Evolutionary conservation across 2,113 vertebrate genomes (phyloP).

Genomic region (Oenanthe melanoleuca): DNA sequence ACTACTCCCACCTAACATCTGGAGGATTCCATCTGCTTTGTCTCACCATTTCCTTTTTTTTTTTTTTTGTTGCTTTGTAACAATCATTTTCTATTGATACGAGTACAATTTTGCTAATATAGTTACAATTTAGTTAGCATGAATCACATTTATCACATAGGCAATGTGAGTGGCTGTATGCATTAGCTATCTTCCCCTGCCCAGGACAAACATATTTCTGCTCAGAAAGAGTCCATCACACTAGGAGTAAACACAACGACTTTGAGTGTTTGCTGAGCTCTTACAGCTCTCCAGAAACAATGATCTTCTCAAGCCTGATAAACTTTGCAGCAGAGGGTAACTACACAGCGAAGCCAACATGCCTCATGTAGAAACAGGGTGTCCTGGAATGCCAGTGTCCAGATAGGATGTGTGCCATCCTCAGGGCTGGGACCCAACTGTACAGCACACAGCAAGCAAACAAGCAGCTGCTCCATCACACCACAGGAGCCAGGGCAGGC

Average conservation of each 20-base stretch:
- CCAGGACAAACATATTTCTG: background rate
- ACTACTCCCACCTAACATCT: no score
- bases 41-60: no score
- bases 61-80: no score
- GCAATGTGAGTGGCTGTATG: background rate
- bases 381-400: fast-evolving
- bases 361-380: fast-evolving
- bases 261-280: background rate
- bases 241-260: background rate
- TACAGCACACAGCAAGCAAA: background rate
- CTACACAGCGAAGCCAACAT: fast-evolving
- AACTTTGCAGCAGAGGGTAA: background rate
- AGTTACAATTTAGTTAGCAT: no score
- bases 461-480: background rate
- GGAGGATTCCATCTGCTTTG: no score
- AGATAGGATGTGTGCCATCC: background rate
- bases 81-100: no score
- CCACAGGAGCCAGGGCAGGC: fast-evolving
- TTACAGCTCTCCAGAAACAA: background rate
- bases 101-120: no score
- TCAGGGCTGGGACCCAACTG: background rate
- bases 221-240: background rate
- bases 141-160: no score
- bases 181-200: background rate
- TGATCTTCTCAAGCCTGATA: background rate